Conservation (phyloP, 30 jellyfish, hydroid and myxozoan species). For the Aurelia coerulea region DNA sequence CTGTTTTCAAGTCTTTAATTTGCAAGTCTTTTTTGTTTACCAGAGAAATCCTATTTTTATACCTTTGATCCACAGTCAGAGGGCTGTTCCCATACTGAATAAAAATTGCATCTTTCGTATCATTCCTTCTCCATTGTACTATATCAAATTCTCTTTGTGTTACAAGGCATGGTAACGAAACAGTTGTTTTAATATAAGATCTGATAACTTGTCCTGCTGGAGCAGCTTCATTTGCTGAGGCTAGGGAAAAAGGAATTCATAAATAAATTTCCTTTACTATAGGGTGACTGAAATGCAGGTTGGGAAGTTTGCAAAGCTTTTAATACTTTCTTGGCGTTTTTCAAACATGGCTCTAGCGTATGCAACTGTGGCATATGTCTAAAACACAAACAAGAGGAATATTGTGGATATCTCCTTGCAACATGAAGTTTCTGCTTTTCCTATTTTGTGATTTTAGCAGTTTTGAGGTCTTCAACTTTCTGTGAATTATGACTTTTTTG, state of each 20-base stretch:
- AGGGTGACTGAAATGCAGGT: too few relatives aligned
- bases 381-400: too few relatives aligned
- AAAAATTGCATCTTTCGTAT: constrained; percentile 38
- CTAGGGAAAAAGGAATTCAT: neutral
- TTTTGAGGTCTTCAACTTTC: too few relatives aligned
- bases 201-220: constrained; percentile 46
- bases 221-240: constrained; percentile 32
- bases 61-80: constrained; percentile 29
- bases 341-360: too few relatives aligned
- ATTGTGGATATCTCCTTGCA: too few relatives aligned
- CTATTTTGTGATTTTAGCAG: too few relatives aligned
- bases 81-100: constrained; percentile 20
- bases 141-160: constrained; percentile 11
- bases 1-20: constrained; percentile 46
- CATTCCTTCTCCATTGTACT: constrained; percentile 79
- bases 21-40: constrained; percentile 49
- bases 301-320: too few relatives aligned
- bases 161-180: constrained; percentile 49
- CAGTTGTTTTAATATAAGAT: constrained; percentile 60
- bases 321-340: too few relatives aligned
- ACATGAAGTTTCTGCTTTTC: too few relatives aligned
- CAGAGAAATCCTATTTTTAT: constrained; percentile 31
- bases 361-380: too few relatives aligned
- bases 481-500: too few relatives aligned
- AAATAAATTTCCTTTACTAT: neutral